A percentile compares a stretch with the other conserved stretches of the same genome.
phyloP scores from a whole-genome alignment of 2,888 invertebrate species.

The Aphelenchoides bicaudatus region DNA sequence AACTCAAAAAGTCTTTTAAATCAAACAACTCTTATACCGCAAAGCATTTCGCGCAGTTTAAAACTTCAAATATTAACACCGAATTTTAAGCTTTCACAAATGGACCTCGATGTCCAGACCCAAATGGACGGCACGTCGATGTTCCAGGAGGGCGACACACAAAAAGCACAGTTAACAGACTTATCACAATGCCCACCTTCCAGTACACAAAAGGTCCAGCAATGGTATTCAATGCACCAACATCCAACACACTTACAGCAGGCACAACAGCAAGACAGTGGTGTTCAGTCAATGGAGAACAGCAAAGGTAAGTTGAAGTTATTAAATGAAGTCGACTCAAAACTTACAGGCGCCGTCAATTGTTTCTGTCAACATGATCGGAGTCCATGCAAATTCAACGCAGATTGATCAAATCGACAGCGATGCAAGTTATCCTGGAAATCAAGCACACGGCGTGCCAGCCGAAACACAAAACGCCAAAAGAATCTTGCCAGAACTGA shows the following conservation, averaged over 20 bases:
- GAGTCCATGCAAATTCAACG: background rate
- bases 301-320: constrained; percentile 37
- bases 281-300: constrained; percentile 53
- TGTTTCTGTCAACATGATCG: background rate
- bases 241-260: too few relatives aligned
- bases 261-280: constrained; percentile 39
- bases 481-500: constrained; percentile 44
- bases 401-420: background rate
- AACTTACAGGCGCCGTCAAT: constrained; percentile 9
- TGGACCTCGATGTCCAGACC: too few relatives aligned
- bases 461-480: constrained; percentile 36
- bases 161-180: too few relatives aligned
- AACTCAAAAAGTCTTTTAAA: too few relatives aligned
- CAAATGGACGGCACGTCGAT: too few relatives aligned
- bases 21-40: too few relatives aligned
- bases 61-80: too few relatives aligned
- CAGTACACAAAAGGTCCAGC: constrained; percentile 31
- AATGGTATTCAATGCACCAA: too few relatives aligned
- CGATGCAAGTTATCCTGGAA: background rate
- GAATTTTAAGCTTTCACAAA: too few relatives aligned
- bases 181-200: background rate
- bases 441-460: background rate
- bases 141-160: too few relatives aligned
- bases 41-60: too few relatives aligned
- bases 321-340: background rate